Conservation (phyloP, 1,140 invertebrate species). For the Eciton burchellii region DNA sequence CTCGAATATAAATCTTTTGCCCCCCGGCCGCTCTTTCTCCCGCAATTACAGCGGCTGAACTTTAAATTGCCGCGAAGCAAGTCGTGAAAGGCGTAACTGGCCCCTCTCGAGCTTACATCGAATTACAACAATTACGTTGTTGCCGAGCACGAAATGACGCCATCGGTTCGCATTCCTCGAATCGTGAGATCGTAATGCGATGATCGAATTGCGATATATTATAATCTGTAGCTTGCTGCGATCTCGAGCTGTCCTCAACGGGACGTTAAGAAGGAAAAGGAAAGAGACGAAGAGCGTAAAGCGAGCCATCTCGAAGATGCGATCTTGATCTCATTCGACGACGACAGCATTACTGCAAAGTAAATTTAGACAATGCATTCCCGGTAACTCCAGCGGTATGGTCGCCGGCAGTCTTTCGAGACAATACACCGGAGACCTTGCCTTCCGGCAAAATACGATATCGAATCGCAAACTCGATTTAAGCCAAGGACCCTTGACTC, state of each 20-base stretch:
- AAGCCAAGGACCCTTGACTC: slow-evolving; percentile 68
- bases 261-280: too few species aligned
- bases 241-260: too few species aligned
- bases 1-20: slow-evolving; percentile 32
- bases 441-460: slow-evolving; percentile 71
- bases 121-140: slow-evolving; percentile 30
- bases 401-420: slow-evolving; percentile 62
- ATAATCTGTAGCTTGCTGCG: too few species aligned
- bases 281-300: not conserved
- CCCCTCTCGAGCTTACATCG: slow-evolving; percentile 8
- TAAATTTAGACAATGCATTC: slow-evolving; percentile 59
- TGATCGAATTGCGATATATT: too few species aligned
- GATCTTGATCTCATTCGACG: not conserved
- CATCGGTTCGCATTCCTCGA: not conserved
- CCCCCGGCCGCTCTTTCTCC: not conserved
- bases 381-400: slow-evolving; percentile 55
- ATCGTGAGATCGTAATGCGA: too few species aligned
- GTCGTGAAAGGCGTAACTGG: slow-evolving; percentile 42
- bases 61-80: slow-evolving; percentile 57
- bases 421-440: slow-evolving; percentile 63
- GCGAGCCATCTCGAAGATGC: not conserved
- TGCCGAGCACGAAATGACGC: slow-evolving; percentile 8
- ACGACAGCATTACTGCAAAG: slow-evolving; percentile 25
- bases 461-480: slow-evolving; percentile 71
- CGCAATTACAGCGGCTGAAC: slow-evolving; percentile 12